phyloP scores from a whole-genome alignment of 2,888 invertebrate species.

The Seira musarum region DNA sequence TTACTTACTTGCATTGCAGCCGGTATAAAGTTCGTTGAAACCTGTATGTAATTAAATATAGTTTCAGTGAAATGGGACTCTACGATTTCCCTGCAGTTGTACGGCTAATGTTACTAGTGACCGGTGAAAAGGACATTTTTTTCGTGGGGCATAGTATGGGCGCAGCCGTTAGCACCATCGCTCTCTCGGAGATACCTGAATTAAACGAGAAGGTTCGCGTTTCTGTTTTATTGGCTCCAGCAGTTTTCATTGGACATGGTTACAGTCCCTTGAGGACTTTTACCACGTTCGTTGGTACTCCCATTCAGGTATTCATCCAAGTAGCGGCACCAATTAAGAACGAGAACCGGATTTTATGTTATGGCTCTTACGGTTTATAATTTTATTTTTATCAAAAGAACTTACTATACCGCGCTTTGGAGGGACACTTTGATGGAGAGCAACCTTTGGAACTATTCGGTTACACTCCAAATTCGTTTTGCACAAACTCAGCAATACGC shows the following conservation, averaged over 20 bases:
- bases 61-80: constrained; percentile 45
- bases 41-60: not conserved
- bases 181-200: constrained; percentile 33
- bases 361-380: too few species aligned
- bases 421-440: constrained; percentile 45
- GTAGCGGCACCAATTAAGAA: too few species aligned
- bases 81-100: constrained; percentile 45
- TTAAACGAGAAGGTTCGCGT: constrained; percentile 30
- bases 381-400: too few species aligned
- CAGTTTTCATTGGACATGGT: constrained; percentile 20
- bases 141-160: constrained; percentile 26
- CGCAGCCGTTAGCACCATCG: constrained; percentile 17
- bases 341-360: too few species aligned
- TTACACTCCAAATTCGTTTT: constrained; percentile 17
- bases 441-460: not conserved
- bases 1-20: too few species aligned
- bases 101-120: constrained; percentile 13
- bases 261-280: constrained; percentile 35
- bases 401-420: constrained; percentile 17
- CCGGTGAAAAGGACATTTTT: constrained; percentile 20
- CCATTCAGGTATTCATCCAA: constrained; percentile 44
- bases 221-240: constrained; percentile 29
- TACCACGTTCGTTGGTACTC: constrained; percentile 34
- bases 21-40: too few species aligned
- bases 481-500: constrained; percentile 12